Conservation (phyloP, 1,140 invertebrate genomes). For the Magallana angulata region DNA sequence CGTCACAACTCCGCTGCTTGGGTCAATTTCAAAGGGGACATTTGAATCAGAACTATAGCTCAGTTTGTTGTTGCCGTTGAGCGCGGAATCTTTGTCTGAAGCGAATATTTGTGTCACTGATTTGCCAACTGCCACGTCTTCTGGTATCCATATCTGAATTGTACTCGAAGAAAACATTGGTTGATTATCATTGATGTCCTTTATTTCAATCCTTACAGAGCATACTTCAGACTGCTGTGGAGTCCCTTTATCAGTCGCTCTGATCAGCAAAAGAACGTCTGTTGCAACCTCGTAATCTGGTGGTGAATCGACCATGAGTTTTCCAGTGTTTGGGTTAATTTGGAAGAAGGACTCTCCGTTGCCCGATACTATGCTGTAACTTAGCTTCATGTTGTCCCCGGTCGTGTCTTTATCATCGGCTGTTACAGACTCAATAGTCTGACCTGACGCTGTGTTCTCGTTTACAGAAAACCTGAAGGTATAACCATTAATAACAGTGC, state of each 20-base stretch:
- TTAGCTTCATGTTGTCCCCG: neutral
- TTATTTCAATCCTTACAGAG: neutral
- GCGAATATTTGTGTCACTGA: neutral
- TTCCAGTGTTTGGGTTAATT: neutral
- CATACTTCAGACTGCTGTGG: neutral
- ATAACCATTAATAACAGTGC: no score
- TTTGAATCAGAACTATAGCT: neutral
- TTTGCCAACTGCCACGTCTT: neutral
- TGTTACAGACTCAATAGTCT: neutral
- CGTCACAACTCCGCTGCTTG: neutral
- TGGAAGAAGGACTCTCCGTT: neutral
- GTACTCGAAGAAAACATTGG: neutral
- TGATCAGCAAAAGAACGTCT: neutral
- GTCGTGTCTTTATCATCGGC: neutral
- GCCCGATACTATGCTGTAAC: neutral
- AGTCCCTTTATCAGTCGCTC: neutral
- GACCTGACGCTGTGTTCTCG: neutral
- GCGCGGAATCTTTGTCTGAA: neutral
- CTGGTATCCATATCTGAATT: constrained; percentile 1
- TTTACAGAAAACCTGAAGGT: neutral
- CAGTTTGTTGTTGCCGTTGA: neutral
- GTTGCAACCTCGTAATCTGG: neutral
- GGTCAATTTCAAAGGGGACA: neutral
- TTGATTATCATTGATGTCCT: neutral
- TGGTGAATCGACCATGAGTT: neutral